Conservation (phyloP, 2,888 invertebrate genomes). For the Sinodicranocentrus sp. region DNA sequence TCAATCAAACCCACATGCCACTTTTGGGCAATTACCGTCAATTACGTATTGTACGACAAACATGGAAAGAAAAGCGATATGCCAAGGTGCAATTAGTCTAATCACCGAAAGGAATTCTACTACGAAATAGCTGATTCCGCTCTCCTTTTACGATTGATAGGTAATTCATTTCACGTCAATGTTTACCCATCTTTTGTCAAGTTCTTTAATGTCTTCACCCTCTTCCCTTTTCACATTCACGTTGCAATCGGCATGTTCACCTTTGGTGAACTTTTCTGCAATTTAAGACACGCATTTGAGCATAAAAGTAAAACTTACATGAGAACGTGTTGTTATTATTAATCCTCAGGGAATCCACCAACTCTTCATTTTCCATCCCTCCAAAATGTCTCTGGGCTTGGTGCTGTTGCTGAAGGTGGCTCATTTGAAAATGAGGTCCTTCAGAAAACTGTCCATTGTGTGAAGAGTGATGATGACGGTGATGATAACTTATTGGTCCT, state of each 20-base stretch:
- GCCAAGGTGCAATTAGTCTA: conserved; percentile 2
- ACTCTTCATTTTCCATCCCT: conserved; percentile 2
- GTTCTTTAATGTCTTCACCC: too few species aligned
- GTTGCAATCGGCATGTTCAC: too few species aligned
- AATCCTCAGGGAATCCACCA: background rate
- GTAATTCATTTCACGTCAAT: too few species aligned
- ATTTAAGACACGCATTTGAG: too few species aligned
- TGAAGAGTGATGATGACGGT: background rate
- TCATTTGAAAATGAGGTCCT: background rate
- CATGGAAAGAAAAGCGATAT: background rate
- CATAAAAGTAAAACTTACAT: too few species aligned
- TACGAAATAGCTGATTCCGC: too few species aligned
- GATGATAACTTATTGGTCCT: conserved; percentile 5
- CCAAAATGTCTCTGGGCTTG: background rate
- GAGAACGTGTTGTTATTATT: background rate
- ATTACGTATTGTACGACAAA: conserved; percentile 14
- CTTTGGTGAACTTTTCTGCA: too few species aligned
- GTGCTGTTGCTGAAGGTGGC: background rate
- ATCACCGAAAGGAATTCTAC: background rate
- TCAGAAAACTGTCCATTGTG: conserved; percentile 4
- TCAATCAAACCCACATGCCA: conserved; percentile 4
- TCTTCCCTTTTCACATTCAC: too few species aligned
- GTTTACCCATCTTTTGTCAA: too few species aligned
- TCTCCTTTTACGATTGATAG: too few species aligned
- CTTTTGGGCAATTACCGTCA: background rate